Conservation (phyloP, 2,113 vertebrate species). For the Marmota monax region DNA sequence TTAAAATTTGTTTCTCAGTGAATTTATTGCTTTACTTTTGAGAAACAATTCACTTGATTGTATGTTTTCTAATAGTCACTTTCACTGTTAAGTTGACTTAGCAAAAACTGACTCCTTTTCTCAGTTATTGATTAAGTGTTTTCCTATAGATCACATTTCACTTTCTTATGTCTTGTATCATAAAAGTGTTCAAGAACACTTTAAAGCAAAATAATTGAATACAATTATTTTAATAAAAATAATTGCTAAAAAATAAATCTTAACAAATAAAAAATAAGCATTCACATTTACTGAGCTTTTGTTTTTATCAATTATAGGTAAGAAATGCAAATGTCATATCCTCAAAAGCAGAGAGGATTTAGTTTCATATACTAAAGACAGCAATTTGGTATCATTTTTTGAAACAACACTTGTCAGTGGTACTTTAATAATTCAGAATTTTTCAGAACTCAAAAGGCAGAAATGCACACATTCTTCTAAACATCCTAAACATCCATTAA, state of each 20-base stretch:
- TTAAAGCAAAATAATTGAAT: slow-evolving; percentile 33
- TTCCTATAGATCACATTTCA: neutral
- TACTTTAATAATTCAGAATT: slow-evolving; percentile 10
- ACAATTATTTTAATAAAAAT: neutral
- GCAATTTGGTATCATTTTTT: neutral
- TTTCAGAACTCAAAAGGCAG: neutral
- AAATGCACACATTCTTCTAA: neutral
- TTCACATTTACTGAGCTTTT: neutral
- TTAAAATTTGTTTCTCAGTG: neutral
- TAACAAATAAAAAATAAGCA: neutral
- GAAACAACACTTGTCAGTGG: neutral
- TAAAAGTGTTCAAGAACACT: neutral
- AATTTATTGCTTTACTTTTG: neutral
- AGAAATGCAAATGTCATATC: neutral
- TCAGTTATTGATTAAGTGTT: neutral
- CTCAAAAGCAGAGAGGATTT: neutral
- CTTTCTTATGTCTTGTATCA: neutral
- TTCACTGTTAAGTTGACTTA: neutral
- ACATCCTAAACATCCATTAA: neutral
- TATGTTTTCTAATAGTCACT: neutral
- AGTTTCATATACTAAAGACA: neutral
- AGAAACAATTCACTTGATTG: neutral
- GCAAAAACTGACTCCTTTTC: neutral
- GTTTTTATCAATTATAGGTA: neutral
- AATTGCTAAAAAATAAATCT: no score